Conservation (phyloP, 2,888 invertebrate genomes). For the Steinernema scapterisci region DNA sequence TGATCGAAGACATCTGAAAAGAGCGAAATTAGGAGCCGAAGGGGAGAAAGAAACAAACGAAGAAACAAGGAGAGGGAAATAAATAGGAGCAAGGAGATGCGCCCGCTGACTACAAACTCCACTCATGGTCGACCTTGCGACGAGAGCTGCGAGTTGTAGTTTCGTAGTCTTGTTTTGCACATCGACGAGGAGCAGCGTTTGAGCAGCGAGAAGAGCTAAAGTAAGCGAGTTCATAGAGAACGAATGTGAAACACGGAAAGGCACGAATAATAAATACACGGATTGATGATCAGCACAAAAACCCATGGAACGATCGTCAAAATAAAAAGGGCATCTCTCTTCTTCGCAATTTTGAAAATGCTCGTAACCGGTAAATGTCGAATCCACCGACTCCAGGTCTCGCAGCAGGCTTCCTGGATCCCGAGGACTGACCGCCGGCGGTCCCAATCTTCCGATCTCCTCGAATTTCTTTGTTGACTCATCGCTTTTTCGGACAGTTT, state of each 20-base stretch:
- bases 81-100: neutral
- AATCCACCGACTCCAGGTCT: neutral
- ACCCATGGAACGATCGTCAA: no score
- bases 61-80: neutral
- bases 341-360: no score
- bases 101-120: constrained; percentile 15
- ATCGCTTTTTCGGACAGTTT: no score
- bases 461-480: neutral
- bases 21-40: neutral
- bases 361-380: no score
- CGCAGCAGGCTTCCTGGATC: neutral
- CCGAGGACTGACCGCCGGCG: neutral
- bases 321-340: no score
- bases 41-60: neutral
- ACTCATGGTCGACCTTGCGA: neutral
- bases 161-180: neutral
- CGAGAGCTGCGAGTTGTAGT: neutral
- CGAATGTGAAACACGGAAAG: no score
- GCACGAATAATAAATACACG: no score
- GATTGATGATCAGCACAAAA: no score
- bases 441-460: neutral
- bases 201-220: neutral
- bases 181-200: neutral
- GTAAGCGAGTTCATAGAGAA: no score
- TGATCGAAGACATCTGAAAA: constrained; percentile 36